Base-by-base conservation (phyloP, 2,888 invertebrate genomes). In the Amphiduros pacificus region DNA sequence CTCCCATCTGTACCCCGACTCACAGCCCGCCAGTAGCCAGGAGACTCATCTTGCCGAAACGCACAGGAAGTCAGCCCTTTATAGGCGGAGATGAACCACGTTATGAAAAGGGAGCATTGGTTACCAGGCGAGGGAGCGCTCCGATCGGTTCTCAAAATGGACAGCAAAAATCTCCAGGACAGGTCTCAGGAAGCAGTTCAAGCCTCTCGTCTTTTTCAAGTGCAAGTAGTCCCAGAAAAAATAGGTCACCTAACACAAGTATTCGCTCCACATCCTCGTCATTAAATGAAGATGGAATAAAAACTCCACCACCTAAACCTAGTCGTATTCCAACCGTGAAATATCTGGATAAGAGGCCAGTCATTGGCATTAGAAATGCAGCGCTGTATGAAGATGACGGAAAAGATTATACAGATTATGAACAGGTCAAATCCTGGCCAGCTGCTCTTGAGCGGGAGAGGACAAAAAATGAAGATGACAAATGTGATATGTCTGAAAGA, bases 291-390 rank as follows among this genome's bases (percentile, higher is more conserved):
- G 44, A 44, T 44, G n/a, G n/a, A n/a, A n/a, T n/a, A n/a, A 77
- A 75, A 64, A 67, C 74, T 14, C 75, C 81, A 2, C 82, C 82
- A 5, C 81, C 81, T 31, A 84, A 85, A 73, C 84, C 84, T 24
- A 83, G 83, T 70, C 76, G 85, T 49, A 74, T 83, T 31, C 84
- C 83, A 2, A 81, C 82, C 2, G 71, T 82, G 44, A 78, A 76
- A 62, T 52, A 50, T 28, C 29, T 41, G 26, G 72, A 74, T 51
- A 65, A 73, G 29, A 66, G 73, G 28, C 80, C 80, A 3, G 54
- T 70, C 14, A 72, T 80, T 14, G 56, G 64, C 6, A 72, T 78
- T 4, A 65, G 80, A 11, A 79, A 78, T 60, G 66, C 64, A 36
- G 70, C 65, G 11, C 53, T 77, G 31, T 76, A 75, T 28, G 72